These are phyloP conservation scores for Chrysolina oricalcia DNA, from an alignment of 2,888 invertebrate genomes.

Conservation along the genomic window DNA sequence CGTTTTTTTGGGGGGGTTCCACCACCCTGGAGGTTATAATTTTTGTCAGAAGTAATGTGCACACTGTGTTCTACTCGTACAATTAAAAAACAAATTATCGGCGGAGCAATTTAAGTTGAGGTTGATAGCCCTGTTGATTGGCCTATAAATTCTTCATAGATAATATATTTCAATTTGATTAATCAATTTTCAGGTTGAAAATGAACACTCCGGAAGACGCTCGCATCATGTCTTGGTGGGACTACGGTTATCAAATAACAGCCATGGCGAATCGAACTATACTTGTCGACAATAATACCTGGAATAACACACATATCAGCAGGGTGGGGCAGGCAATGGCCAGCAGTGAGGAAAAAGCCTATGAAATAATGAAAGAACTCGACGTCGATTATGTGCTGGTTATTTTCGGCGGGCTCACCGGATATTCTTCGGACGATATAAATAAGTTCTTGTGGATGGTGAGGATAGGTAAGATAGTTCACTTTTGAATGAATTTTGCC, in stretches of 20 bases:
- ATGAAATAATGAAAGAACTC: conserved; percentile 97
- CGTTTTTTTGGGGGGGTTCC: no score
- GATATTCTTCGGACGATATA: conserved; percentile 98
- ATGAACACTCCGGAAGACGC: conserved; percentile 92
- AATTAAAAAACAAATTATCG: no score
- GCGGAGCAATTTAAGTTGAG: no score
- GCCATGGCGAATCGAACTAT: conserved; percentile 98
- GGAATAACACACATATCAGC: conserved; percentile 99
- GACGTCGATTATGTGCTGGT: conserved; percentile 99
- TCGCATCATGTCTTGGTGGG: conserved; percentile 99
- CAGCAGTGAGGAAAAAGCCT: conserved; percentile 95
- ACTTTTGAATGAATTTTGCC: neutral
- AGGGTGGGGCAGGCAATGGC: conserved; percentile 99
- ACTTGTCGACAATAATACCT: conserved; percentile 98
- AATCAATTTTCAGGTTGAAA: conserved; percentile 15
- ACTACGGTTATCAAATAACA: conserved; percentile 99
- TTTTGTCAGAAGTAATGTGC: no score
- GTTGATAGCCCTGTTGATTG: no score
- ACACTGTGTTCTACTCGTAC: no score
- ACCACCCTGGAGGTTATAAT: no score
- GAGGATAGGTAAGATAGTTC: conserved; percentile 73
- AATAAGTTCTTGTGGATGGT: conserved; percentile 99
- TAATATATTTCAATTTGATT: neutral
- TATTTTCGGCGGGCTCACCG: conserved; percentile 98
- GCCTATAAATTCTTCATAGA: no score